Base-by-base conservation (phyloP, 2,113 vertebrate species). In the Microtus oregoni region DNA sequence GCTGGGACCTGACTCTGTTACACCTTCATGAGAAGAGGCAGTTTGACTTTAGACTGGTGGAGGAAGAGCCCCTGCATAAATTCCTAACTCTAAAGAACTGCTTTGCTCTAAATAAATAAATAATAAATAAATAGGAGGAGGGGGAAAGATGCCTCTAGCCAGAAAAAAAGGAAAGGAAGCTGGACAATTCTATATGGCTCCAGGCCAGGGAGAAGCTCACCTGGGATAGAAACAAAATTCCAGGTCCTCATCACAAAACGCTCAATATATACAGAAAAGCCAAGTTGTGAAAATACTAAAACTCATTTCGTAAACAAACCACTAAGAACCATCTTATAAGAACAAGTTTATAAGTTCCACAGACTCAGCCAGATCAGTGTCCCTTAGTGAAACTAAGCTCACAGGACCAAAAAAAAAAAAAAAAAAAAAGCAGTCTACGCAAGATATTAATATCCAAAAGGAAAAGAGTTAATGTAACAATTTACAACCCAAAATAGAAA, bases 91-190 rank as follows among this genome's bases (percentile, higher is more conserved):
- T 95, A 75, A 87, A 76, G 30, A 72, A 38, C 28, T 88, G 38
- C n/a, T 70, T 15, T 85, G 52, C 90, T 13, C 41, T 77, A 93
- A 94, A 87, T 90, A 91, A 92, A 67, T 50, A 50, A 50, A 50
- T 50, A 50, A 50, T 41, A 41, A 41, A 50, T 73, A 90, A 67
- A 70, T 52, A 20, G 19, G 19, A 22, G 35, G 19, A n/a, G 67
- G 5, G 35, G 5, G 4, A 68, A 26, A 41, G 7, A 63, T 30
- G 9, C 8, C 3, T 15, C 15, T 44, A 67, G 58, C 7, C 28
- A 82, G 38, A 20, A 20, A 73, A 92, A 77, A 91, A 24, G 5
- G 3, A 65, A 91, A 55, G 55, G 20, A 95, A 89, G 61, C 10
- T 41, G 24, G 24, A 65, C 55, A 92, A 52, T 3, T 38, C 47